These are phyloP conservation scores for Phoeniculus purpureus DNA, from an alignment of 2,797 vertebrate species.

Conservation along the genomic window DNA sequence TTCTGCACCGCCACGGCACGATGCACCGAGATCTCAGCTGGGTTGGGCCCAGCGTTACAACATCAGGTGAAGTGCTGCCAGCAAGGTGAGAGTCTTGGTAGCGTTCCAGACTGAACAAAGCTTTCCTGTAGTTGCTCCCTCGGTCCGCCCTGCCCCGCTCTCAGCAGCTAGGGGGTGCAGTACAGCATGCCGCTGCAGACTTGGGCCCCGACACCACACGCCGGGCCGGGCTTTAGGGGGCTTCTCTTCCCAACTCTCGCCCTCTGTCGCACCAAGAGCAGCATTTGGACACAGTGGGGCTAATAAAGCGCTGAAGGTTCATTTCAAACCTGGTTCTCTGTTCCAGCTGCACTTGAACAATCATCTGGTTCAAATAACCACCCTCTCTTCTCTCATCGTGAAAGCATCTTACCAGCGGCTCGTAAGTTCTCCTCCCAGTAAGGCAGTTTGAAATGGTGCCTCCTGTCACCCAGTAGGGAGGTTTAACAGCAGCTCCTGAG, in stretches of 20 bases:
- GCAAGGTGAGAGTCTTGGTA: background rate
- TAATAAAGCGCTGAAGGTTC: background rate
- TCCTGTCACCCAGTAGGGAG: background rate
- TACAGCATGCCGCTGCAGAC: background rate
- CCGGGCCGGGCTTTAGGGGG: background rate
- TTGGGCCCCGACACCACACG: background rate
- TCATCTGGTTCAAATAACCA: slow-evolving; percentile 6
- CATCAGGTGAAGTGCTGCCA: slow-evolving; percentile 37
- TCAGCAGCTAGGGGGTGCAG: background rate
- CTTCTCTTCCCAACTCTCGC: background rate
- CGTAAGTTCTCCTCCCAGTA: background rate
- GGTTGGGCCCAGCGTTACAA: background rate
- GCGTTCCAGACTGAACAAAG: background rate
- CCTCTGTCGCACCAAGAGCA: background rate
- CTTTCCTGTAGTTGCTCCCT: background rate
- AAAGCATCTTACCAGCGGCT: background rate
- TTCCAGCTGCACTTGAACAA: background rate
- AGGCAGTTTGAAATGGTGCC: background rate
- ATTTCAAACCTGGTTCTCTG: background rate
- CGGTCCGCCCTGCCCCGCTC: background rate
- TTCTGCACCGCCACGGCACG: background rate
- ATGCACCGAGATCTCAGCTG: slow-evolving; percentile 22
- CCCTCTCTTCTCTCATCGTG: background rate
- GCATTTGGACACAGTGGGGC: background rate
- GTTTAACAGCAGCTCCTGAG: background rate